A percentile compares a stretch with the other conserved stretches of the same genome.
phyloP scores from a whole-genome alignment of 2,888 invertebrate species.

The Drosophila antonietae region DNA sequence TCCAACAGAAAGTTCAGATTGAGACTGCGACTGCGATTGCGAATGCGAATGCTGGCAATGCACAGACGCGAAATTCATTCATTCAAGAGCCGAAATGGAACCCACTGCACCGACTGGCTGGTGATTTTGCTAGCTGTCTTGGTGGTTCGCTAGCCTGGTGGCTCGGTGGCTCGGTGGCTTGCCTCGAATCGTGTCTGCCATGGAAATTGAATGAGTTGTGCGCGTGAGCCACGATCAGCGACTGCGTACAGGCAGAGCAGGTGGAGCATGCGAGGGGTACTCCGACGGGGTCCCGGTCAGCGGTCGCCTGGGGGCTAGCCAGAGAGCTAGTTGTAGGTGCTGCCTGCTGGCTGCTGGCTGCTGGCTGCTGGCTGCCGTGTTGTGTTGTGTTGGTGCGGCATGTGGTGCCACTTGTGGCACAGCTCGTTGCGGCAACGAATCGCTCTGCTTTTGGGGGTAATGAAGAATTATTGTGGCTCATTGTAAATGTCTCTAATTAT shows the following conservation, averaged over 20 bases:
- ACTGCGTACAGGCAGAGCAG: slow-evolving; percentile 47
- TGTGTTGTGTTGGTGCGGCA: slow-evolving; percentile 16
- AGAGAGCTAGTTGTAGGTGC: slow-evolving; percentile 34
- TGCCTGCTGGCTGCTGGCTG: slow-evolving; percentile 15
- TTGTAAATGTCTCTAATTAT: slow-evolving; percentile 84
- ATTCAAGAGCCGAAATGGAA: slow-evolving; percentile 49
- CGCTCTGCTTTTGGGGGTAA: slow-evolving; percentile 74
- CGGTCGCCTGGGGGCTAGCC: slow-evolving; percentile 49
- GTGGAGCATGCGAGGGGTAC: not conserved
- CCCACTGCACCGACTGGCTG: slow-evolving; percentile 15
- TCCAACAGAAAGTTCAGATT: slow-evolving; percentile 49
- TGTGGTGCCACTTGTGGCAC: slow-evolving; percentile 14
- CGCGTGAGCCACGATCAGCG: slow-evolving; percentile 76
- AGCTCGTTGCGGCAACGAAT: slow-evolving; percentile 13
- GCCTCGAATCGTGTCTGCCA: slow-evolving; percentile 73
- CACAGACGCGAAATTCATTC: slow-evolving; percentile 73
- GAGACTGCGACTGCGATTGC: slow-evolving; percentile 40
- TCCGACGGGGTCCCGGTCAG: slow-evolving; percentile 27
- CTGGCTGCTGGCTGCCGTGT: slow-evolving; percentile 3
- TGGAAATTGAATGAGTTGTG: slow-evolving; percentile 79
- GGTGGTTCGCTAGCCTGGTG: slow-evolving; percentile 2
- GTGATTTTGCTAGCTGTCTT: slow-evolving; percentile 6
- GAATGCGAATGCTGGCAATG: slow-evolving; percentile 58
- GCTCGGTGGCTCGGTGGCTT: slow-evolving; percentile 4
- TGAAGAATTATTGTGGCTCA: slow-evolving; percentile 84